phyloP scores from a whole-genome alignment of 2,113 vertebrate species.

The Nothobranchius kuhntae region DNA sequence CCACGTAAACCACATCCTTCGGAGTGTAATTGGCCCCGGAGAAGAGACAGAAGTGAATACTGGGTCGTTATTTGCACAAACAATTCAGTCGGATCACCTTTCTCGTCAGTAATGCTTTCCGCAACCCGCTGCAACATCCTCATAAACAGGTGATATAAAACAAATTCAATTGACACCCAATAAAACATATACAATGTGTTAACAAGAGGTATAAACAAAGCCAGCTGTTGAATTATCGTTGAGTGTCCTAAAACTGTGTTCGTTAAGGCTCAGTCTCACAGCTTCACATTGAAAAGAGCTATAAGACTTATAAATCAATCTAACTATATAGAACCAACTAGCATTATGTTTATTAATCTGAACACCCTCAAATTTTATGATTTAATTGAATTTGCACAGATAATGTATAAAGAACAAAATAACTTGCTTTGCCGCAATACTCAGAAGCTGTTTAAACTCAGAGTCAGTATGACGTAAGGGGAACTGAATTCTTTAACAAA shows the following conservation, averaged over 20 bases:
- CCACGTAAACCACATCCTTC: slow-evolving; percentile 49
- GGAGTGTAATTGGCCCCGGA: slow-evolving; percentile 28
- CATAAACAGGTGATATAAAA: slow-evolving; percentile 65
- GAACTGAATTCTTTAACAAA: too few species aligned
- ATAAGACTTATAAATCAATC: too few species aligned
- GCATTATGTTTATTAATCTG: too few species aligned
- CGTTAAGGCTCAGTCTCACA: slow-evolving; percentile 67
- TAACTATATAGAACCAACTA: too few species aligned
- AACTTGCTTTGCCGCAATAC: too few species aligned
- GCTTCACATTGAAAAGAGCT: slow-evolving; percentile 63
- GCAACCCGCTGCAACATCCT: slow-evolving; percentile 52
- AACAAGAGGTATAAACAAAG: slow-evolving; percentile 76
- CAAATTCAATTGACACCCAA: slow-evolving; percentile 66
- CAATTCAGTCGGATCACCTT: slow-evolving; percentile 45
- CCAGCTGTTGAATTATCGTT: slow-evolving; percentile 77
- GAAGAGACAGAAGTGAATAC: slow-evolving; percentile 28
- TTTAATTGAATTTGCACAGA: too few species aligned
- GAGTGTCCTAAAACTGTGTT: slow-evolving; percentile 66
- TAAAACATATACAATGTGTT: slow-evolving; percentile 76
- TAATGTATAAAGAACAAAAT: too few species aligned
- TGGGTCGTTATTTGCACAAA: slow-evolving; percentile 25
- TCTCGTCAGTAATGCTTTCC: slow-evolving; percentile 52
- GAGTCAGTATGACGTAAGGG: too few species aligned
- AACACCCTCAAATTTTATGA: too few species aligned
- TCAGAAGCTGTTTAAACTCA: too few species aligned